Evolutionary conservation across 2,113 vertebrate species (phyloP).

Genomic region (Tetrax tetrax): DNA sequence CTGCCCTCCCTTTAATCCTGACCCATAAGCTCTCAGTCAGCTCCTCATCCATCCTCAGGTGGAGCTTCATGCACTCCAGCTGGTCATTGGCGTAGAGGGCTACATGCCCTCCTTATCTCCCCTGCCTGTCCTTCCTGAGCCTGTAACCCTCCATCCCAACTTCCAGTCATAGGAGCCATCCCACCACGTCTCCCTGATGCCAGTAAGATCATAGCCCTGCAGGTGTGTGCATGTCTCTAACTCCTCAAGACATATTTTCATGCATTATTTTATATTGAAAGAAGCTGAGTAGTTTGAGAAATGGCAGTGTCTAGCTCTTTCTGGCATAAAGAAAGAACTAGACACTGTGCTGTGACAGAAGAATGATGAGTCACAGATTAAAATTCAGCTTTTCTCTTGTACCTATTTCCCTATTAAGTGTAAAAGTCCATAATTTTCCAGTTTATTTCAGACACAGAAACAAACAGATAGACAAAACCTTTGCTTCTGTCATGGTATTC

Average conservation of each 20-base stretch:
- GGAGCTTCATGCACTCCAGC: too few species aligned
- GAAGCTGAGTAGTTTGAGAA: background rate
- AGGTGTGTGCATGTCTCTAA: too few species aligned
- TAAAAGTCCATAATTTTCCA: background rate
- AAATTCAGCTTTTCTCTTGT: background rate
- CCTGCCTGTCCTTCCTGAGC: too few species aligned
- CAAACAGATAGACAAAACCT: background rate
- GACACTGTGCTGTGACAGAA: background rate
- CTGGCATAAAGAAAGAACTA: background rate
- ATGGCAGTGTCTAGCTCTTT: background rate
- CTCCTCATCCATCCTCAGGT: too few species aligned
- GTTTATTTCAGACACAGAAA: background rate
- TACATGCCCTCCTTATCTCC: too few species aligned
- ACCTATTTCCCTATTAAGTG: background rate
- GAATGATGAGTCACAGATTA: background rate
- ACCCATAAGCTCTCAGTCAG: too few species aligned
- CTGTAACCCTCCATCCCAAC: too few species aligned
- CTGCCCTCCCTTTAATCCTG: too few species aligned
- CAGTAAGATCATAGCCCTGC: too few species aligned
- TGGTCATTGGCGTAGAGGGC: too few species aligned
- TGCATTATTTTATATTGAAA: conserved; percentile 6
- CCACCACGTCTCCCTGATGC: too few species aligned
- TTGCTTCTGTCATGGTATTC: background rate
- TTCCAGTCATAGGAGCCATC: too few species aligned
- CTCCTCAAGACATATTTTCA: background rate